A percentile compares a stretch with the other conserved stretches of the same genome.
Conservation (phyloP, 2,797 vertebrate species). For the Saxicola maurus region DNA sequence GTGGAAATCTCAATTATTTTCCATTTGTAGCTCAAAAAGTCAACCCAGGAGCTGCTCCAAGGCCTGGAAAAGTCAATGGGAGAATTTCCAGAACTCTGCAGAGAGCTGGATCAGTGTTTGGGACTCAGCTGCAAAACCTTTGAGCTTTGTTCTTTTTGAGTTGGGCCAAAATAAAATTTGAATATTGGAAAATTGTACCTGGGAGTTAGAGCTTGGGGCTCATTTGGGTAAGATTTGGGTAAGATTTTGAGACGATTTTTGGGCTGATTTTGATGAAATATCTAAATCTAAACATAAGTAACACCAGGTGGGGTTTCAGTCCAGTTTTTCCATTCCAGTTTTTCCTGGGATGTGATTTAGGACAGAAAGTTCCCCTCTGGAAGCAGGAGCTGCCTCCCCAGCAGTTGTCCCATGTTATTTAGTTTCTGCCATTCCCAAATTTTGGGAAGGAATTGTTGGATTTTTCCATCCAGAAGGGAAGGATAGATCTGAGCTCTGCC, state of each 20-base stretch:
- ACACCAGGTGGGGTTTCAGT: background rate
- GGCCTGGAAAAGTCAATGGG: background rate
- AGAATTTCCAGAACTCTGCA: background rate
- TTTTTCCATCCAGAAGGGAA: background rate
- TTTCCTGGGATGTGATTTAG: background rate
- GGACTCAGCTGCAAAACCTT: background rate
- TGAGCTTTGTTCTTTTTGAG: background rate
- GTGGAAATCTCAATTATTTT: slow-evolving; percentile 20
- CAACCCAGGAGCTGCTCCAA: background rate
- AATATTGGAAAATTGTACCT: background rate
- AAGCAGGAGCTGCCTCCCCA: background rate
- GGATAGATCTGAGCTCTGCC: background rate
- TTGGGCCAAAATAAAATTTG: background rate
- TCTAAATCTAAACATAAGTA: rapidly evolving
- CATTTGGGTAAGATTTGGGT: background rate
- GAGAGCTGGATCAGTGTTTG: background rate
- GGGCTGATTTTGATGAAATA: background rate
- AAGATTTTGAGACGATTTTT: background rate
- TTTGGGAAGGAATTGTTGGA: background rate
- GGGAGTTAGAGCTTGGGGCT: background rate
- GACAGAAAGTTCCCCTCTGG: background rate
- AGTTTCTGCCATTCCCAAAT: background rate
- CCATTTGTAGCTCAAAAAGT: background rate
- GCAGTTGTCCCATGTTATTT: background rate
- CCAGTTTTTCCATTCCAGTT: rapidly evolving